Evolutionary conservation across 2,797 vertebrate species (phyloP).

Genomic region (Muscicapa comitata): DNA sequence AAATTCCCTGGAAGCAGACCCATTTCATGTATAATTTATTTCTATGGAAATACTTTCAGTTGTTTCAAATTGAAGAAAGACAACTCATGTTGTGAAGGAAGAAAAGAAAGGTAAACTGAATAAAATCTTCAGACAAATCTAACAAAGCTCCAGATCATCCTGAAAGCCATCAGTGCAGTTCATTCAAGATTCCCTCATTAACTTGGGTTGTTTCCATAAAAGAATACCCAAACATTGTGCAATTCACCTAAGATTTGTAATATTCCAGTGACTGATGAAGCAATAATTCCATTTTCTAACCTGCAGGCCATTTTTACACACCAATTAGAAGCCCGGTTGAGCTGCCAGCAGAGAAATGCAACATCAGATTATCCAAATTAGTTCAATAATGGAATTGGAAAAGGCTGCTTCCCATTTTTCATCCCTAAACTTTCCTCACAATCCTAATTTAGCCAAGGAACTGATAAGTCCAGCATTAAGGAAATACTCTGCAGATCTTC

Average conservation of each 20-base stretch:
- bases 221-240: background rate
- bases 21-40: background rate
- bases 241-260: background rate
- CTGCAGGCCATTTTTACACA: background rate
- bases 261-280: background rate
- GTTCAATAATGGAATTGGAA: background rate
- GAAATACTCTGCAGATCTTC: fast-evolving
- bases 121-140: background rate
- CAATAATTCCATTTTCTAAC: background rate
- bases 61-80: background rate
- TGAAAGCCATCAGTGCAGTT: background rate
- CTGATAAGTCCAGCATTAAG: background rate
- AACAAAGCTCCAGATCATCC: background rate
- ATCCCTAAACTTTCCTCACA: background rate
- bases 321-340: background rate
- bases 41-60: background rate
- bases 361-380: background rate
- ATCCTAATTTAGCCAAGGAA: background rate
- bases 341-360: background rate
- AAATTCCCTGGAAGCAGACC: background rate
- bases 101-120: background rate
- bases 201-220: background rate
- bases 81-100: background rate
- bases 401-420: background rate
- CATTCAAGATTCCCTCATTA: background rate